These are phyloP conservation scores for Hydrolagus affinis DNA, from an alignment of 2,113 vertebrate species.

Conservation along the genomic window DNA sequence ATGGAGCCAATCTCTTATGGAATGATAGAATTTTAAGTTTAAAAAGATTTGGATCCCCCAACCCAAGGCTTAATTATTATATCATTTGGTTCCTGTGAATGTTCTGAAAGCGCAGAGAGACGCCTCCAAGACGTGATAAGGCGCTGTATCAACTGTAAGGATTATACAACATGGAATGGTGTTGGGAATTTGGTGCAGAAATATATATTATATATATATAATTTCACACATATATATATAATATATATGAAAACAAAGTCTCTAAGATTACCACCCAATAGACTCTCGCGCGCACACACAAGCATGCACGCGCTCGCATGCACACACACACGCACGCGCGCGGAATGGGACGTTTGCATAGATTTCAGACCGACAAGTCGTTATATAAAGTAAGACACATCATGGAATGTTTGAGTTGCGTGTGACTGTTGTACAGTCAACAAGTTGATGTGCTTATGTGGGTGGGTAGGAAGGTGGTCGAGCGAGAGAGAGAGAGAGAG, in stretches of 20 bases:
- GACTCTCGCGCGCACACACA: no score
- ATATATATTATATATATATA: no score
- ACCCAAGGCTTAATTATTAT: conserved; percentile 1
- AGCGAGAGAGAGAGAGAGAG: not conserved
- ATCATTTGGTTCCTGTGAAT: not conserved
- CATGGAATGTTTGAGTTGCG: conserved; percentile 9
- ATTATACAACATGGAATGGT: no score
- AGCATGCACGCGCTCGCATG: no score
- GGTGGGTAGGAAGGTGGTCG: not conserved
- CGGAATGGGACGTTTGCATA: conserved; percentile 28
- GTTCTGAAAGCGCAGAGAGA: not conserved
- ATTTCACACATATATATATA: no score
- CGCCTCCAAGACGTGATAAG: not conserved
- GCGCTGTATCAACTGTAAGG: no score
- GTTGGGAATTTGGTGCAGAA: no score
- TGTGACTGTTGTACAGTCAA: not conserved
- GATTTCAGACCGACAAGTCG: conserved; percentile 12
- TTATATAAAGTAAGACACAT: conserved; percentile 25
- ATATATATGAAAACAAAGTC: not conserved
- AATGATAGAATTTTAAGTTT: conserved; percentile 1
- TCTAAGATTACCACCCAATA: not conserved
- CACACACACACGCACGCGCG: no score
- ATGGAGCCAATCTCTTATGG: conserved; percentile 27
- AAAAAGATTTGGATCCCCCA: not conserved
- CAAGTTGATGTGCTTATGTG: not conserved